These are phyloP conservation scores for Busseola fusca DNA, from an alignment of 2,888 invertebrate species.

Conservation along the genomic window DNA sequence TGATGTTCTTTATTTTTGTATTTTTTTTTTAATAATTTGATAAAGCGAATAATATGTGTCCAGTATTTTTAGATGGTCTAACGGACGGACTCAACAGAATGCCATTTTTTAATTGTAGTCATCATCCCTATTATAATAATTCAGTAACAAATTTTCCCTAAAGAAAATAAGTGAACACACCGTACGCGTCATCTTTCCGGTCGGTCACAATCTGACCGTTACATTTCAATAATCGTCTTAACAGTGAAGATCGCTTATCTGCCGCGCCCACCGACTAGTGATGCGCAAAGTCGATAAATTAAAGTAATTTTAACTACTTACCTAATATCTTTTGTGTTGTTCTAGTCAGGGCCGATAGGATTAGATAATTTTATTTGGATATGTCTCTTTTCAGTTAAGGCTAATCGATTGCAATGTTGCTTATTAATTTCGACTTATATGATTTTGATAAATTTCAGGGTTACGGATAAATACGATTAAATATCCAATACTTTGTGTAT, in stretches of 20 bases:
- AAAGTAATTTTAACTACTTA: slow-evolving; percentile 24
- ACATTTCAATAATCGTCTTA: slow-evolving; percentile 90
- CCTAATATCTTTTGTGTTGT: slow-evolving; percentile 14
- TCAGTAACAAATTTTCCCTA: background rate
- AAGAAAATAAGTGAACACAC: slow-evolving; percentile 67
- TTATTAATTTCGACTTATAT: background rate
- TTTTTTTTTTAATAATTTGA: too few species aligned
- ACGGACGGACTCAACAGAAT: too few species aligned
- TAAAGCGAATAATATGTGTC: too few species aligned
- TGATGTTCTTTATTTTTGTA: too few species aligned
- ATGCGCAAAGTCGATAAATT: slow-evolving; percentile 62
- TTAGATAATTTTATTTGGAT: slow-evolving; percentile 4
- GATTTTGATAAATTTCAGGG: slow-evolving; percentile 26
- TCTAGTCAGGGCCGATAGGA: slow-evolving; percentile 23
- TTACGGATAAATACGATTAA: slow-evolving; percentile 15
- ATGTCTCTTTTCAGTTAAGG: background rate
- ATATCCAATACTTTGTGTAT: slow-evolving; percentile 18
- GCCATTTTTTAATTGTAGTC: too few species aligned
- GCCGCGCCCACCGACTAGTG: slow-evolving; percentile 84
- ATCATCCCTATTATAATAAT: too few species aligned
- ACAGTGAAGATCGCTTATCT: slow-evolving; percentile 86
- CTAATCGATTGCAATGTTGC: slow-evolving; percentile 1
- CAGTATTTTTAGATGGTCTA: too few species aligned
- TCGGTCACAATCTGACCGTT: slow-evolving; percentile 89
- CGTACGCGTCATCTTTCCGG: slow-evolving; percentile 80